phyloP scores from a whole-genome alignment of 2,113 vertebrate genomes.

The Cyprinodon brontotheroides region DNA sequence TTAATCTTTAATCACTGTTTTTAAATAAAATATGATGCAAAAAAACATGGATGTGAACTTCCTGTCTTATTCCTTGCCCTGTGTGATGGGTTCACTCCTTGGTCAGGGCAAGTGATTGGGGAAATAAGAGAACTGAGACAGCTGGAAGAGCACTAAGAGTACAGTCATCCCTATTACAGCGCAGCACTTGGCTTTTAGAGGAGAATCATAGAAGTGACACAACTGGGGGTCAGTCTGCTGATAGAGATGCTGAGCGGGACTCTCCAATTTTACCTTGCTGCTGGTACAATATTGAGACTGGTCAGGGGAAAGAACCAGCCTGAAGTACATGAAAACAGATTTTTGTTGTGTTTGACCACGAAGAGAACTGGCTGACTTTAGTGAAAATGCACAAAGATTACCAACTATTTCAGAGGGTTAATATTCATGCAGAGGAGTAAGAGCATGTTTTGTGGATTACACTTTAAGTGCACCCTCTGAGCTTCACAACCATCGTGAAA shows the following conservation, averaged over 20 bases:
- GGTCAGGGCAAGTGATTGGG: conserved; percentile 32
- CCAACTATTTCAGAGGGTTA: neutral
- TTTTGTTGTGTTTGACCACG: conserved; percentile 20
- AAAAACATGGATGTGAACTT: conserved; percentile 51
- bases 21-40: conserved; percentile 65
- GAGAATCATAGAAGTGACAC: conserved; percentile 50
- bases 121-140: conserved; percentile 12
- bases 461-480: neutral
- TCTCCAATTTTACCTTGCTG: conserved; percentile 50
- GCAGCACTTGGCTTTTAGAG: conserved; percentile 63
- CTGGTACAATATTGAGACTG: conserved; percentile 52
- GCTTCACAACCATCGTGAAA: neutral
- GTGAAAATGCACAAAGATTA: conserved; percentile 8
- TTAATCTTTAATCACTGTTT: conserved; percentile 67
- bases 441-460: neutral
- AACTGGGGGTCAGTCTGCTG: conserved; percentile 55
- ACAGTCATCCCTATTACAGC: conserved; percentile 39
- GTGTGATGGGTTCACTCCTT: conserved; percentile 41
- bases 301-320: conserved; percentile 35
- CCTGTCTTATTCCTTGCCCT: conserved; percentile 25
- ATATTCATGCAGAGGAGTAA: conserved; percentile 2
- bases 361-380: conserved; percentile 20
- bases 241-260: conserved; percentile 35
- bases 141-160: conserved; percentile 50
- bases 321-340: conserved; percentile 22